Evolutionary conservation across 2,113 vertebrate species (phyloP).

Genomic region (Thalassarche chlororhynchos): DNA sequence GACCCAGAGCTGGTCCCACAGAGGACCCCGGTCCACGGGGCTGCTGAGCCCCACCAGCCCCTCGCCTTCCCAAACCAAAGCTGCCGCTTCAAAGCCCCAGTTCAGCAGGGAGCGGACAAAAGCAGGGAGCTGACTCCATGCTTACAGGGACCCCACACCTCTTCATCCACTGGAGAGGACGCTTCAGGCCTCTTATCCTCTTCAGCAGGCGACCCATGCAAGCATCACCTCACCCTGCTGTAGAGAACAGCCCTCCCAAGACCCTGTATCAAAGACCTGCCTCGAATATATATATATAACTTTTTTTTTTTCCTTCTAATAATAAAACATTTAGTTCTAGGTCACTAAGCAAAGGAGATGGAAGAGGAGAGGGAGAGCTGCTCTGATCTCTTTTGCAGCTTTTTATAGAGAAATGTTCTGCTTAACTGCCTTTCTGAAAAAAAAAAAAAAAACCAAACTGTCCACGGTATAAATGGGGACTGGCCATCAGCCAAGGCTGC

Average conservation of each 20-base stretch:
- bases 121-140: not conserved
- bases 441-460: not conserved
- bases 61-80: not conserved
- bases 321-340: conserved; percentile 65
- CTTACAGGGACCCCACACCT: not conserved
- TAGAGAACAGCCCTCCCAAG: not conserved
- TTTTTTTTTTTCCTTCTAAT: conserved; percentile 8
- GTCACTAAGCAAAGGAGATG: conserved; percentile 62
- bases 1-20: too few species aligned
- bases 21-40: not conserved
- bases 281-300: not conserved
- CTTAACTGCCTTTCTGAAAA: conserved; percentile 4
- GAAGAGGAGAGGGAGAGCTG: conserved; percentile 24
- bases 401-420: conserved; percentile 59
- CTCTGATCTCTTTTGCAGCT: conserved; percentile 45
- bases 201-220: not conserved
- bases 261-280: not conserved
- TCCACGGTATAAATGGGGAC: not conserved
- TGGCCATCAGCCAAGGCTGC: conserved; percentile 39
- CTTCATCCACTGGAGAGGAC: not conserved
- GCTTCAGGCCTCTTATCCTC: not conserved
- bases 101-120: not conserved
- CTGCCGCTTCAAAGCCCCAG: not conserved
- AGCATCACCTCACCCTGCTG: not conserved
- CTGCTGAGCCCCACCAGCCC: not conserved